Conservation (phyloP, 2,113 vertebrate genomes). For the Apteryx owenii region DNA sequence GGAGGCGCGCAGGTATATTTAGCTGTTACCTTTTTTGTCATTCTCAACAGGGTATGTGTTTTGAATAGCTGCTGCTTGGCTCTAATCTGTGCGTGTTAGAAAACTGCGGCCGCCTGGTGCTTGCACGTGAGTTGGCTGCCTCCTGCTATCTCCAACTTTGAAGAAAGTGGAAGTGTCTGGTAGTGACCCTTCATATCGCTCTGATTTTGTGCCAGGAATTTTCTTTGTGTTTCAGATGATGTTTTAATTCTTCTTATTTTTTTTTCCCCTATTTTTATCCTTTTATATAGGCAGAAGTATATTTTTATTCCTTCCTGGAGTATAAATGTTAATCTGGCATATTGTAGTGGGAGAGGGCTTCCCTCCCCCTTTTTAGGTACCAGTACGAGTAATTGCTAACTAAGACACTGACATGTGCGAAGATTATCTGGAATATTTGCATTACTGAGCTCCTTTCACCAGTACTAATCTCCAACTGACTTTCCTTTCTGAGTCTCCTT, state of each 20-base stretch:
- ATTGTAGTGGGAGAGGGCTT: not conserved
- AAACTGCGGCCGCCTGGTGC: not conserved
- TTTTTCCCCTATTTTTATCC: not conserved
- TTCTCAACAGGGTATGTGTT: not conserved
- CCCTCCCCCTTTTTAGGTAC: not conserved
- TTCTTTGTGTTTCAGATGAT: not conserved
- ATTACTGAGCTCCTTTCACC: not conserved
- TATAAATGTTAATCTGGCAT: not conserved
- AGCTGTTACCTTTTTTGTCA: not conserved
- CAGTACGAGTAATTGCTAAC: not conserved
- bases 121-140: not conserved
- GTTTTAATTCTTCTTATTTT: not conserved
- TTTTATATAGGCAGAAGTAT: not conserved
- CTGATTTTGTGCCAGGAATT: not conserved
- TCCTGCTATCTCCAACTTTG: not conserved
- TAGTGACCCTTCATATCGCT: not conserved
- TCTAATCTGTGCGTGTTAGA: fast-evolving
- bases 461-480: not conserved
- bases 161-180: not conserved
- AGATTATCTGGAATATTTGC: not conserved
- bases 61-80: not conserved
- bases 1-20: no score
- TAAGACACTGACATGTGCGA: not conserved
- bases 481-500: not conserved
- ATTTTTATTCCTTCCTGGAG: not conserved